Percentiles rank a stretch among this genome's conserved stretches.
These are phyloP conservation scores for Pyrrhia umbra DNA, from an alignment of 2,888 invertebrate genomes.

Conservation along the genomic window DNA sequence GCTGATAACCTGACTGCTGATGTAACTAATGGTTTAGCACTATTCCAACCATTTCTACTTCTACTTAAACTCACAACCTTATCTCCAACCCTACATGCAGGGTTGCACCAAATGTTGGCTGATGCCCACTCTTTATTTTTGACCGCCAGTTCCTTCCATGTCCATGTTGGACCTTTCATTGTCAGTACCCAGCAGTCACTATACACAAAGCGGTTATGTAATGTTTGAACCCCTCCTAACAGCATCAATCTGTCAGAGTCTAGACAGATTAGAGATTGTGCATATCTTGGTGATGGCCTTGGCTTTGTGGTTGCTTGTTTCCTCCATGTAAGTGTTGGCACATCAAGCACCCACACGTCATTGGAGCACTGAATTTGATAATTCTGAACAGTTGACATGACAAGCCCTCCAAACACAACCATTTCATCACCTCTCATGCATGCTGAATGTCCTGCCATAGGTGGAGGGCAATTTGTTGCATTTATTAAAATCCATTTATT, in stretches of 20 bases:
- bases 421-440: conserved; percentile 95
- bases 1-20: conserved; percentile 88
- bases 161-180: conserved; percentile 93
- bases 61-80: conserved; percentile 94
- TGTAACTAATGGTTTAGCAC: conserved; percentile 88
- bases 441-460: conserved; percentile 98
- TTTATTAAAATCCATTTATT: conserved; percentile 95
- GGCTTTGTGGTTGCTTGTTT: conserved; percentile 92
- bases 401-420: conserved; percentile 95
- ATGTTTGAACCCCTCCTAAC: conserved; percentile 96
- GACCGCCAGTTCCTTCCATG: conserved; percentile 94
- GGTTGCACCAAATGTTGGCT: conserved; percentile 97
- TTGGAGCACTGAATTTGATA: conserved; percentile 91
- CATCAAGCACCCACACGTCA: conserved; percentile 97
- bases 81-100: conserved; percentile 95
- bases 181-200: conserved; percentile 97
- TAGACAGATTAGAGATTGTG: conserved; percentile 96
- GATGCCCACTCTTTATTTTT: conserved; percentile 95
- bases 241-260: conserved; percentile 95
- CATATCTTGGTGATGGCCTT: conserved; percentile 96
- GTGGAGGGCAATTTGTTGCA: conserved; percentile 93
- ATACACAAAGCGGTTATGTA: conserved; percentile 93
- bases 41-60: conserved; percentile 89
- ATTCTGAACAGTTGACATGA: conserved; percentile 87
- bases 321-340: conserved; percentile 94